These are phyloP conservation scores for Mastomys natalensis DNA, from an alignment of 2,113 vertebrate species.

Conservation along the genomic window DNA sequence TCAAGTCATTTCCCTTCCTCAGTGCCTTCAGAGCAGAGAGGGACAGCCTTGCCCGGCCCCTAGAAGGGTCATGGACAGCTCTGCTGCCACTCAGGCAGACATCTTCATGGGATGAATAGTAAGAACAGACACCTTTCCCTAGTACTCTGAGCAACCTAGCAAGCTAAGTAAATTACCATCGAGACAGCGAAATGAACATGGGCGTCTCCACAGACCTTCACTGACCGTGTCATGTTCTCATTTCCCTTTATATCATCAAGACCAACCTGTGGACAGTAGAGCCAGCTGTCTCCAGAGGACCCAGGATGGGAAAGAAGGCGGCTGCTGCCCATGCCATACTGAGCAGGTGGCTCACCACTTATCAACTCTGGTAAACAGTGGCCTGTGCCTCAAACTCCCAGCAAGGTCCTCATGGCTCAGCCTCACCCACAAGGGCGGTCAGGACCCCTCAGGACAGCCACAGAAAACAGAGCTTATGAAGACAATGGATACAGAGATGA, in stretches of 20 bases:
- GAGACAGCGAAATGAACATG: fast-evolving
- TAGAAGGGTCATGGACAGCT: fast-evolving
- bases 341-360: not conserved
- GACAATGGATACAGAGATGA: not conserved
- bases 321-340: not conserved
- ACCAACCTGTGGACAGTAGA: not conserved
- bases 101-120: not conserved
- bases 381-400: not conserved
- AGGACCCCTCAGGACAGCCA: not conserved
- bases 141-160: not conserved
- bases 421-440: not conserved
- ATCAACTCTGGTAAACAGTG: not conserved
- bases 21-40: not conserved
- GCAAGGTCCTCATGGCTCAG: not conserved
- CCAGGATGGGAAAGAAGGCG: not conserved
- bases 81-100: not conserved
- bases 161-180: not conserved
- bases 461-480: not conserved
- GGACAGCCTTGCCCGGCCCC: not conserved
- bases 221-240: not conserved
- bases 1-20: not conserved
- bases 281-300: not conserved
- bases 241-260: not conserved
- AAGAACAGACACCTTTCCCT: not conserved
- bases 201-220: not conserved